phyloP scores from a whole-genome alignment of 2,797 vertebrate genomes.

The Pristis pectinata region DNA sequence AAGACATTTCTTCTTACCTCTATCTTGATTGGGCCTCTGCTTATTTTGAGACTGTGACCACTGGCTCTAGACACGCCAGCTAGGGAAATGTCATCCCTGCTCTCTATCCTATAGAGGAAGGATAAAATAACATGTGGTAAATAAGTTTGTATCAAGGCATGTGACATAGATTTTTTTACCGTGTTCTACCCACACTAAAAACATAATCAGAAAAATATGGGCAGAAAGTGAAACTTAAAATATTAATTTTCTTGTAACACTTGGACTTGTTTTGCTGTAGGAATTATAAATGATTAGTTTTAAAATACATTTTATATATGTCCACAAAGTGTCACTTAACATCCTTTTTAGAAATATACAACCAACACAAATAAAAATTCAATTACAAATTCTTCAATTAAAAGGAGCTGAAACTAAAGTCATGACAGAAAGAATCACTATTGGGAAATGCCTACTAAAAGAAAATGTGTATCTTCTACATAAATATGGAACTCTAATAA shows the following conservation, averaged over 20 bases:
- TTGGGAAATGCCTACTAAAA: background rate
- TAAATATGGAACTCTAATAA: slow-evolving; percentile 15
- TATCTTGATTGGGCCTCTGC: too few species aligned
- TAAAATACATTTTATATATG: background rate
- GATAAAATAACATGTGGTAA: background rate
- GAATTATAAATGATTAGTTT: too few species aligned
- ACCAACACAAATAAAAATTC: background rate
- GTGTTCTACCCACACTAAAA: background rate
- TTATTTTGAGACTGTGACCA: too few species aligned
- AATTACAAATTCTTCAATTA: background rate
- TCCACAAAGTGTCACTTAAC: background rate
- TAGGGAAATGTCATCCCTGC: too few species aligned
- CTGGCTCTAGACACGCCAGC: too few species aligned
- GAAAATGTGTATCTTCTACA: background rate
- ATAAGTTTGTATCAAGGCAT: background rate
- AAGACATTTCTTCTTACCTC: too few species aligned
- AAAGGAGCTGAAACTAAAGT: background rate
- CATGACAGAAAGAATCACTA: background rate
- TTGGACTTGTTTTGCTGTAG: background rate
- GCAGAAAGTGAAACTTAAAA: background rate
- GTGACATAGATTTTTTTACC: background rate
- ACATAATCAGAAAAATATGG: background rate
- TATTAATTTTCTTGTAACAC: background rate
- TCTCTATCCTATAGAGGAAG: background rate
- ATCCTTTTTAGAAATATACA: background rate